A percentile compares a stretch with the other conserved stretches of the same genome.
phyloP scores from a whole-genome alignment of 2,797 vertebrate species.

The Serranus cabrilla region DNA sequence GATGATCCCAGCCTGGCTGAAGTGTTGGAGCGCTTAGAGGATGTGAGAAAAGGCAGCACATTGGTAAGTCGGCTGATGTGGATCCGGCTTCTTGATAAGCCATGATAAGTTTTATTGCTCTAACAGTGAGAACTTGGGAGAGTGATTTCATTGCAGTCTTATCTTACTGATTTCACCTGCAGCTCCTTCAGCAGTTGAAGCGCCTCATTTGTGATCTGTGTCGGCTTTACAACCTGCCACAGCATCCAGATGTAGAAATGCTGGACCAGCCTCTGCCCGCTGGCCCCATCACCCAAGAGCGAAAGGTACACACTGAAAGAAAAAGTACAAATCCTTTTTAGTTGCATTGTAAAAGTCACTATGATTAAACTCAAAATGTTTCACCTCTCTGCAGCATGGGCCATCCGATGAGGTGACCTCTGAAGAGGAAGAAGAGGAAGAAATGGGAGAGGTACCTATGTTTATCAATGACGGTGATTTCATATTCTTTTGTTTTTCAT shows the following conservation, averaged over 20 bases:
- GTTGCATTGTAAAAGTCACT: background rate
- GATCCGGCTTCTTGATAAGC: background rate
- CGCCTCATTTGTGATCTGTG: constrained; percentile 97
- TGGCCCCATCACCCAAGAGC: constrained; percentile 89
- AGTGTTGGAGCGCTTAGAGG: constrained; percentile 95
- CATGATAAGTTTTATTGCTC: background rate
- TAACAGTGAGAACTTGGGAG: background rate
- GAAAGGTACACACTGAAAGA: constrained; percentile 69
- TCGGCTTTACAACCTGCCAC: constrained; percentile 96
- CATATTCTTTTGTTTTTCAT: background rate
- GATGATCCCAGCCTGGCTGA: constrained; percentile 98
- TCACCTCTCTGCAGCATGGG: constrained; percentile 71
- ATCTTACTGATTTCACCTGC: constrained; percentile 2
- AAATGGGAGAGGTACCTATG: constrained; percentile 93
- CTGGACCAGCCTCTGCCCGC: constrained; percentile 95
- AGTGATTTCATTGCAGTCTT: background rate
- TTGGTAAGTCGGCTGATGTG: constrained; percentile 86
- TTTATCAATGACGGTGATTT: constrained; percentile 8
- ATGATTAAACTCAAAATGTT: background rate
- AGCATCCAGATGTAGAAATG: constrained; percentile 99
- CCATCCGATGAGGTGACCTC: constrained; percentile 94
- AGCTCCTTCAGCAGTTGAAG: constrained; percentile 98
- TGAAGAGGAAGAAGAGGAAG: constrained; percentile 97
- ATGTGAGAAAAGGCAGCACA: constrained; percentile 94
- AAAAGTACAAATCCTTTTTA: background rate